Evolutionary conservation across 2,797 vertebrate species (phyloP).

Genomic region (Anabacerthia variegaticeps): DNA sequence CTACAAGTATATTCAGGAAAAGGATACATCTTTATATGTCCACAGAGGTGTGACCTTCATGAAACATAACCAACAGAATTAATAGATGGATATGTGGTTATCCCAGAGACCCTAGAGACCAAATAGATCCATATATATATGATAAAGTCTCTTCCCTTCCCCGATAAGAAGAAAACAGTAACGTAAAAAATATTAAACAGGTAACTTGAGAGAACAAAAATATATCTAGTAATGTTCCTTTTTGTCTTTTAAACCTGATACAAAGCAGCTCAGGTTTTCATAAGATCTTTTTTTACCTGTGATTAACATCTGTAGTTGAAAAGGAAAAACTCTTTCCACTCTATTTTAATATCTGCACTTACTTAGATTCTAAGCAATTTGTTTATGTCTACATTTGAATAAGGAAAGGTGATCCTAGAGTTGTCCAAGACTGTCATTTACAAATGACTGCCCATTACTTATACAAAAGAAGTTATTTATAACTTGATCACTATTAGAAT

Average conservation of each 20-base stretch:
- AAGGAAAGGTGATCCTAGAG: slow-evolving; percentile 1
- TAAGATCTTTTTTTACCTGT: neutral
- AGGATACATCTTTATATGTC: neutral
- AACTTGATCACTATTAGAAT: slow-evolving; percentile 18
- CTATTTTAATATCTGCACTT: neutral
- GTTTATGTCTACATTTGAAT: slow-evolving; percentile 25
- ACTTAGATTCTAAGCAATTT: slow-evolving; percentile 38
- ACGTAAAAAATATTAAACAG: neutral
- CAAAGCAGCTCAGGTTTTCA: neutral
- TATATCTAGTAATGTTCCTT: neutral
- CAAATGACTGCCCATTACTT: slow-evolving; percentile 42
- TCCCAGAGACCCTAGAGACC: neutral
- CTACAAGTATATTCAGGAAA: neutral
- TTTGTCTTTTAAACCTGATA: slow-evolving; percentile 1
- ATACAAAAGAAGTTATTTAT: slow-evolving; percentile 49
- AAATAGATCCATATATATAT: neutral
- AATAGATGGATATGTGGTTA: neutral
- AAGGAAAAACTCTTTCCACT: neutral
- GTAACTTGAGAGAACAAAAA: neutral
- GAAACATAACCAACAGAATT: neutral
- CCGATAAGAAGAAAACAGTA: neutral
- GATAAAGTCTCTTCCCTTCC: neutral
- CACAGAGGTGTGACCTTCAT: neutral
- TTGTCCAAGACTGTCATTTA: slow-evolving; percentile 22
- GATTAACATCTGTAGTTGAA: slow-evolving; percentile 4